A percentile compares a stretch with the other conserved stretches of the same genome.
Conservation (phyloP, 1,140 invertebrate genomes). For the Arctopsyche grandis region DNA sequence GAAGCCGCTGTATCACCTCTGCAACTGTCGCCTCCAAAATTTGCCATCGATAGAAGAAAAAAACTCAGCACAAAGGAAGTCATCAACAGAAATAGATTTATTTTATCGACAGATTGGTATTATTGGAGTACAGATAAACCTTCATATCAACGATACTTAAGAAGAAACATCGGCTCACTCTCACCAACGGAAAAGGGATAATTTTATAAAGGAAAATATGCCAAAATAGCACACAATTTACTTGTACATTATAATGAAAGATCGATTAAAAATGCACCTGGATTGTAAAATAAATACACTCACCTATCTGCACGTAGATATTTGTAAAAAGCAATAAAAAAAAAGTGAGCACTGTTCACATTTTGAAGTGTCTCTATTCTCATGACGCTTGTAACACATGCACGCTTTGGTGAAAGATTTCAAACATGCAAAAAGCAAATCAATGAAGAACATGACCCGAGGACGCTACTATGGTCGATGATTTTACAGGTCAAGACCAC, state of each 20-base stretch:
- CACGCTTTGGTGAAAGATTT: conserved; percentile 19
- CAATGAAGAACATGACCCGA: not conserved
- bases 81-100: conserved; percentile 46
- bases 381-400: conserved; percentile 8
- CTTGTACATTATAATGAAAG: not conserved
- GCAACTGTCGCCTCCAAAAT: not conserved
- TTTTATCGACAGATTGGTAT: conserved; percentile 43
- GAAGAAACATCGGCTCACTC: conserved; percentile 28
- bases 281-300: not conserved
- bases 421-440: not conserved
- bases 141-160: conserved; percentile 39
- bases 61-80: conserved; percentile 41
- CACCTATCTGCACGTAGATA: conserved; percentile 7
- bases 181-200: conserved; percentile 19
- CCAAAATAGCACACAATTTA: conserved; percentile 9
- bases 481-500: conserved; percentile 64
- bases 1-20: conserved; percentile 39
- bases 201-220: conserved; percentile 16
- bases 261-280: conserved; percentile 1
- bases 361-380: not conserved
- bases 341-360: conserved; percentile 4
- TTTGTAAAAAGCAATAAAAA: not conserved
- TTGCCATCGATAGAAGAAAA: not conserved
- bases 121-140: conserved; percentile 35
- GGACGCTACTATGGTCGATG: conserved; percentile 1